Percentiles rank a stretch among this genome's conserved stretches.
Conservation (phyloP, 2,113 vertebrate species). For the Epinephelus lanceolatus region DNA sequence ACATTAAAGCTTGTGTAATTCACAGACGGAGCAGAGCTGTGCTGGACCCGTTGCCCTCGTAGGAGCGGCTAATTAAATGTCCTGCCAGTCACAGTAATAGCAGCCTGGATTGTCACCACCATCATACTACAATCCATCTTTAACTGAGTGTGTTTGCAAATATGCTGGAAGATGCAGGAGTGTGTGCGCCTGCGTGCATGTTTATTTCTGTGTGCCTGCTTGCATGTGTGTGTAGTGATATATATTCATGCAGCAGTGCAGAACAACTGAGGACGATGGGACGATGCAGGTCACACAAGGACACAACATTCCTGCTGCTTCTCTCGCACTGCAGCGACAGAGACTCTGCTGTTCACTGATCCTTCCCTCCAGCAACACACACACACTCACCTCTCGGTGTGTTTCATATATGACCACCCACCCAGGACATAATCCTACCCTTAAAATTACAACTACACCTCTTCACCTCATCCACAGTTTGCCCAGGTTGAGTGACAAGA, state of each 20-base stretch:
- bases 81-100: conserved; percentile 72
- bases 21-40: conserved; percentile 50
- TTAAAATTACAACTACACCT: conserved; percentile 13
- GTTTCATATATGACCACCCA: conserved; percentile 22
- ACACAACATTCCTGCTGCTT: conserved; percentile 72
- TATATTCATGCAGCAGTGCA: conserved; percentile 45
- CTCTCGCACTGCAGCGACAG: conserved; percentile 61
- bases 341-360: conserved; percentile 49
- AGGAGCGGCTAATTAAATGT: conserved; percentile 74
- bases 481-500: background rate
- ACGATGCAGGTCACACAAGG: conserved; percentile 67
- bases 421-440: conserved; percentile 14
- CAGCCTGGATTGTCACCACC: conserved; percentile 55
- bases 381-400: conserved; percentile 9
- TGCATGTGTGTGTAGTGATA: conserved; percentile 33
- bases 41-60: conserved; percentile 62
- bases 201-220: conserved; percentile 19
- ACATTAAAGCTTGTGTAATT: conserved; percentile 65
- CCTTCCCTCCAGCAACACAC: conserved; percentile 40
- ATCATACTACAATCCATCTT: conserved; percentile 64
- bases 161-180: conserved; percentile 28
- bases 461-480: conserved; percentile 13
- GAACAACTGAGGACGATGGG: conserved; percentile 47
- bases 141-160: conserved; percentile 53
- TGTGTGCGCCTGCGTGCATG: background rate